Conservation (phyloP, 2,888 invertebrate genomes). For the Oxystoma pomonae region DNA sequence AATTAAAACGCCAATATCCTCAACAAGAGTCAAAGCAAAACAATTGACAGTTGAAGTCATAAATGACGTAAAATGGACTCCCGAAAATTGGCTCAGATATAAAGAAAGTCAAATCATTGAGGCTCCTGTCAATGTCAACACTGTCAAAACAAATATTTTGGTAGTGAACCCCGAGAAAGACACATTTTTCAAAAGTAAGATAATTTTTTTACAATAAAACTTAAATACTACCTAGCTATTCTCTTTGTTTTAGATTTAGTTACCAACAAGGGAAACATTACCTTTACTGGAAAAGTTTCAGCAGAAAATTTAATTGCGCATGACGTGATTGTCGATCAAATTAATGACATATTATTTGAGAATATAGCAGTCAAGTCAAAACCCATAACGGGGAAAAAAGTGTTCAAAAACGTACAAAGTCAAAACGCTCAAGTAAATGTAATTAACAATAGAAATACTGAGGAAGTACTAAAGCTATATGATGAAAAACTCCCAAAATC, state of each 20-base stretch:
- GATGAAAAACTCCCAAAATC: background rate
- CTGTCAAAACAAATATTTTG: constrained; percentile 26
- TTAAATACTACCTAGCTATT: constrained; percentile 2
- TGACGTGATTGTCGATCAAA: constrained; percentile 25
- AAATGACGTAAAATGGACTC: constrained; percentile 34
- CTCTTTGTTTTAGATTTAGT: constrained; percentile 31
- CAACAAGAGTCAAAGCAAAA: constrained; percentile 25
- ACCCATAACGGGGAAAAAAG: constrained; percentile 35
- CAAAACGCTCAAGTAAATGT: constrained; percentile 18
- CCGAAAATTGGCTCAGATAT: constrained; percentile 36
- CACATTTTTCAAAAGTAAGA: constrained; percentile 30
- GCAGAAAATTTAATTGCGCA: constrained; percentile 30
- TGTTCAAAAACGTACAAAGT: constrained; percentile 30
- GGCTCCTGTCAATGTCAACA: constrained; percentile 29
- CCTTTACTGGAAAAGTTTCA: constrained; percentile 22
- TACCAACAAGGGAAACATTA: constrained; percentile 27
- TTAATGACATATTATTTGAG: constrained; percentile 35
- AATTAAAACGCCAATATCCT: constrained; percentile 28
- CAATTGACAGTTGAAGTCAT: constrained; percentile 30
- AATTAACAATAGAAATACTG: constrained; percentile 30
- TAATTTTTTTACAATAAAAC: constrained; percentile 5
- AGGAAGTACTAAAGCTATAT: constrained; percentile 10
- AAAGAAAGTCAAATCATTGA: constrained; percentile 34
- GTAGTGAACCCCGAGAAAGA: constrained; percentile 23
- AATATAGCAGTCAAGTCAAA: constrained; percentile 32